Percentiles rank a stretch among this genome's conserved stretches.
Evolutionary conservation across 2,113 vertebrate genomes (phyloP).

Genomic region (Cyprinodon variegatus): DNA sequence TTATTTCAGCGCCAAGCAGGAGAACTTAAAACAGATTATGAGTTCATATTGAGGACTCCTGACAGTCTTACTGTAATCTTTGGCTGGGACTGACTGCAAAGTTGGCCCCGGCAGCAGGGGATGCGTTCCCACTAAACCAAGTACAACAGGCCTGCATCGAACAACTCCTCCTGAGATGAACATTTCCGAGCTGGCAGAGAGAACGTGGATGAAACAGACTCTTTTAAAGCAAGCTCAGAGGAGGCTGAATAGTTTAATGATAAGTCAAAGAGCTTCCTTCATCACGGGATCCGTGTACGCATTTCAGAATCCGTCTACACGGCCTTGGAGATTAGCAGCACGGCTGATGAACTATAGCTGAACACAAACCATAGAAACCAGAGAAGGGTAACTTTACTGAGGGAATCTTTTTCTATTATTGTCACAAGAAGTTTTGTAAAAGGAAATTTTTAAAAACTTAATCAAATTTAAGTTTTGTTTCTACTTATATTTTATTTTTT

Average conservation of each 20-base stretch:
- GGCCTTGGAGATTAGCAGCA: not conserved
- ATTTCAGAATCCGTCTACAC: not conserved
- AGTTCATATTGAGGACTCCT: slow-evolving; percentile 36
- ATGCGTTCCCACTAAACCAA: slow-evolving; percentile 1
- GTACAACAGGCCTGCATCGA: slow-evolving; percentile 12
- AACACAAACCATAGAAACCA: not conserved
- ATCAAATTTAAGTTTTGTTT: too few species aligned
- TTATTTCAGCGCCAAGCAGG: slow-evolving; percentile 33
- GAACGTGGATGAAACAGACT: not conserved
- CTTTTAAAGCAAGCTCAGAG: not conserved
- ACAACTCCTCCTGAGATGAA: not conserved
- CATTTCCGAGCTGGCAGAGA: not conserved
- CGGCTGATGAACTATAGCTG: not conserved
- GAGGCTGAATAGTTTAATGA: not conserved
- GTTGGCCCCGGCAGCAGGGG: slow-evolving; percentile 1
- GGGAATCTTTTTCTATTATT: too few species aligned
- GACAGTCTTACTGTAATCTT: slow-evolving; percentile 27
- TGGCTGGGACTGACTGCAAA: slow-evolving; percentile 11
- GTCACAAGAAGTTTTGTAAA: too few species aligned
- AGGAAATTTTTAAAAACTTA: too few species aligned
- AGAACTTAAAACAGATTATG: slow-evolving; percentile 34
- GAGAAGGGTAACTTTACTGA: not conserved
- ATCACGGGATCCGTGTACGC: not conserved
- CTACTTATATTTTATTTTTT: too few species aligned
- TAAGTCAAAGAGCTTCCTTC: not conserved